phyloP scores from a whole-genome alignment of 2,888 invertebrate species.

The Orchesellides sinensis region DNA sequence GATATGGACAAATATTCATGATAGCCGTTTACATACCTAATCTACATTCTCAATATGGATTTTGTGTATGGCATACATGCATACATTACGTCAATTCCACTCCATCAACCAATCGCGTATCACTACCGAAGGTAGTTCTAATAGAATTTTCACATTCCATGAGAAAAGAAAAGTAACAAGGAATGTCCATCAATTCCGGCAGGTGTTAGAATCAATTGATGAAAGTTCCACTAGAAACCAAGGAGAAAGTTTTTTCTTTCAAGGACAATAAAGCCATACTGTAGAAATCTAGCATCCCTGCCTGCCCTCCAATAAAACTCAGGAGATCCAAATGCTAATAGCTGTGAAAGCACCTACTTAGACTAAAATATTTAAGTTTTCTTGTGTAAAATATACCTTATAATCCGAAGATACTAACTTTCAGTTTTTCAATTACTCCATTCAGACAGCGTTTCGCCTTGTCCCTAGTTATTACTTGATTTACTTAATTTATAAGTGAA shows the following conservation, averaged over 20 bases:
- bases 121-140: neutral
- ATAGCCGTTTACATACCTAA: neutral
- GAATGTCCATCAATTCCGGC: slow-evolving; percentile 23
- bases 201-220: slow-evolving; percentile 24
- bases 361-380: no score
- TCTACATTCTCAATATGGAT: neutral
- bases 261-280: slow-evolving; percentile 6
- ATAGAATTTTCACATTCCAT: no score
- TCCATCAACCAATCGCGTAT: neutral
- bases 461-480: no score
- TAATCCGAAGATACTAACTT: no score
- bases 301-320: no score
- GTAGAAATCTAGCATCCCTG: no score
- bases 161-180: neutral
- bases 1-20: neutral
- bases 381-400: no score
- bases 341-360: no score
- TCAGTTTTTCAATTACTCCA: no score
- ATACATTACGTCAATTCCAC: neutral
- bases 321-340: no score
- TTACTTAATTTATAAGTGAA: no score
- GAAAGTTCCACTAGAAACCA: slow-evolving; percentile 22
- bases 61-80: neutral
- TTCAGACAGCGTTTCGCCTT: no score
- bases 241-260: slow-evolving; percentile 18